Evolutionary conservation across 2,888 invertebrate species (phyloP).

Genomic region (Baronia brevicornis): DNA sequence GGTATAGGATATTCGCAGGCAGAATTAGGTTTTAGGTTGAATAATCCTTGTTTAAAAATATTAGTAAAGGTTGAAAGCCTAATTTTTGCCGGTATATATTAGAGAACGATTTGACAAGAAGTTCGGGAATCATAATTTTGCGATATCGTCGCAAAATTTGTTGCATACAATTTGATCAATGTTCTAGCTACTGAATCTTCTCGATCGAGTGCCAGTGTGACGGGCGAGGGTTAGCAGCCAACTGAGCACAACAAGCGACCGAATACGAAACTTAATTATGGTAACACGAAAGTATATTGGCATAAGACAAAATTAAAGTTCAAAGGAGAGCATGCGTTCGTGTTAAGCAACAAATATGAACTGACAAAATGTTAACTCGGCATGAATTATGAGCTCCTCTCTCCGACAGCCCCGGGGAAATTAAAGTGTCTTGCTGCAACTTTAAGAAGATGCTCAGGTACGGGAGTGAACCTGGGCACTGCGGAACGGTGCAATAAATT

Average conservation of each 20-base stretch:
- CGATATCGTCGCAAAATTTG: constrained; percentile 8
- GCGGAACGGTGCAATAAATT: constrained; percentile 44
- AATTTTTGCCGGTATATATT: constrained; percentile 3
- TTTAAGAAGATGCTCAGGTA: constrained; percentile 65
- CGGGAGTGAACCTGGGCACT: constrained; percentile 34
- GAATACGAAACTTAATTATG: constrained; percentile 37
- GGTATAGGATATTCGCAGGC: no score
- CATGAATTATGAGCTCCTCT: constrained; percentile 69
- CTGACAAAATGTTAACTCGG: constrained; percentile 72
- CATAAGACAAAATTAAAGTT: constrained; percentile 43
- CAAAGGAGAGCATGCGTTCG: constrained; percentile 45
- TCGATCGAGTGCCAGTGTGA: no score
- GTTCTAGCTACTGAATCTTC: constrained; percentile 25
- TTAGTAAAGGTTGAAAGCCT: no score
- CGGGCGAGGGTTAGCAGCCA: no score
- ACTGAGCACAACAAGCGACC: no score
- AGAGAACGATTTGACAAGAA: constrained; percentile 4
- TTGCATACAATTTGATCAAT: constrained; percentile 29
- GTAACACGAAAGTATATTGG: constrained; percentile 34
- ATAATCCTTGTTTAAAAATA: no score
- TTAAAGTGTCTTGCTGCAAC: constrained; percentile 72
- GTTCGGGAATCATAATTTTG: constrained; percentile 2
- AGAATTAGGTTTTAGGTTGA: no score
- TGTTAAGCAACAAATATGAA: constrained; percentile 58
- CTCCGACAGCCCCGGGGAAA: constrained; percentile 57